A percentile compares a stretch with the other conserved stretches of the same genome.
Evolutionary conservation across 2,888 invertebrate species (phyloP).

Genomic region (Cephus nigrinus): DNA sequence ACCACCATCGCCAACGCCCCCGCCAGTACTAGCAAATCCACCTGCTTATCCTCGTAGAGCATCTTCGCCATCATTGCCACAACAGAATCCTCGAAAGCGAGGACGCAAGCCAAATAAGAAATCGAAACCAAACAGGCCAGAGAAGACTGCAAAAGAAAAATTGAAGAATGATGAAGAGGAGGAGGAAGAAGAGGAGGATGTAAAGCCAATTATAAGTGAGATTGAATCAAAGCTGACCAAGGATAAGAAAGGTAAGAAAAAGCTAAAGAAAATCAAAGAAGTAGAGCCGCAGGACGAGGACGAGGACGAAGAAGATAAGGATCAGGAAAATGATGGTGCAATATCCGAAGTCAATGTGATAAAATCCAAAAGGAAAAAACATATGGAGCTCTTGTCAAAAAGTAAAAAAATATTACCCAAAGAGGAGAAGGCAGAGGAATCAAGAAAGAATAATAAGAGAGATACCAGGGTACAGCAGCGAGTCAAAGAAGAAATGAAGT

Average conservation of each 20-base stretch:
- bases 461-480: constrained; percentile 40
- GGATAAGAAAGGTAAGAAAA: constrained; percentile 41
- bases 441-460: constrained; percentile 43
- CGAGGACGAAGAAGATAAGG: constrained; percentile 36
- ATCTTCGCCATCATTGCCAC: constrained; percentile 41
- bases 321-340: constrained; percentile 52
- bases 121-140: constrained; percentile 65
- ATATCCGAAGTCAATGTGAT: constrained; percentile 56
- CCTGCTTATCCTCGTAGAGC: constrained; percentile 33
- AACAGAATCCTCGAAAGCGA: constrained; percentile 62
- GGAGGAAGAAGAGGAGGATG: constrained; percentile 37
- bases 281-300: constrained; percentile 39
- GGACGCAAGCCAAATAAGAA: constrained; percentile 63
- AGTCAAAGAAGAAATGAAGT: constrained; percentile 44
- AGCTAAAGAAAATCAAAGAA: constrained; percentile 31
- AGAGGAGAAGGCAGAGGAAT: constrained; percentile 46
- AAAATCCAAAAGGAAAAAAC: constrained; percentile 58
- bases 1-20: constrained; percentile 38
- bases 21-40: constrained; percentile 30
- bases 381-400: constrained; percentile 50
- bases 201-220: constrained; percentile 23
- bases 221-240: constrained; percentile 17
- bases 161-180: constrained; percentile 36
- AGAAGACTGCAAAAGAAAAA: constrained; percentile 42
- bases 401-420: constrained; percentile 56